These are phyloP conservation scores for Halictus quadricinctus DNA, from an alignment of 2,888 invertebrate species.

Conservation along the genomic window DNA sequence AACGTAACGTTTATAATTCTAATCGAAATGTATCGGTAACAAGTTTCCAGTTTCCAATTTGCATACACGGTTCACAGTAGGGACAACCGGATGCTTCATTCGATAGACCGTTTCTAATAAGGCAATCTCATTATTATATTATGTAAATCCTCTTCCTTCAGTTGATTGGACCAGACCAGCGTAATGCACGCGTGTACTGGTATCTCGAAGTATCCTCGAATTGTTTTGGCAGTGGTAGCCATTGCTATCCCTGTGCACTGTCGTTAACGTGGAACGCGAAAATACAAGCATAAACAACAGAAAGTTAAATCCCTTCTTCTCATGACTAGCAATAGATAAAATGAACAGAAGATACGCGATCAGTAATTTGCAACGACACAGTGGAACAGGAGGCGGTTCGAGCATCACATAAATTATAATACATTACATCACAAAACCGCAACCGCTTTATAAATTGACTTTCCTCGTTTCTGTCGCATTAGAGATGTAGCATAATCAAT, in stretches of 20 bases:
- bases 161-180: conserved; percentile 22
- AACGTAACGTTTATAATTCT: neutral
- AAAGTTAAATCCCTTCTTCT: neutral
- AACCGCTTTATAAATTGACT: neutral
- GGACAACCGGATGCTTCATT: conserved; percentile 32
- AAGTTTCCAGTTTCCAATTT: conserved; percentile 19
- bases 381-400: neutral
- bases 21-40: neutral
- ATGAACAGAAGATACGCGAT: neutral
- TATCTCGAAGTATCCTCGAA: conserved; percentile 17
- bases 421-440: neutral
- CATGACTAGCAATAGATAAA: neutral
- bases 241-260: neutral
- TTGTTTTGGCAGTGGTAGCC: neutral
- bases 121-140: conserved; percentile 32
- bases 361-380: neutral
- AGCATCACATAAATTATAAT: neutral
- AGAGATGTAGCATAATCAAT: neutral
- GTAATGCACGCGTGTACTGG: conserved; percentile 6
- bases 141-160: conserved; percentile 32
- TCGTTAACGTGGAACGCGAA: neutral
- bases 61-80: neutral
- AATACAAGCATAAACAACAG: neutral
- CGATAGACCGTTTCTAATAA: conserved; percentile 29
- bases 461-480: neutral